Evolutionary conservation across 1,140 invertebrate genomes (phyloP).

Genomic region (Telenomus remus): DNA sequence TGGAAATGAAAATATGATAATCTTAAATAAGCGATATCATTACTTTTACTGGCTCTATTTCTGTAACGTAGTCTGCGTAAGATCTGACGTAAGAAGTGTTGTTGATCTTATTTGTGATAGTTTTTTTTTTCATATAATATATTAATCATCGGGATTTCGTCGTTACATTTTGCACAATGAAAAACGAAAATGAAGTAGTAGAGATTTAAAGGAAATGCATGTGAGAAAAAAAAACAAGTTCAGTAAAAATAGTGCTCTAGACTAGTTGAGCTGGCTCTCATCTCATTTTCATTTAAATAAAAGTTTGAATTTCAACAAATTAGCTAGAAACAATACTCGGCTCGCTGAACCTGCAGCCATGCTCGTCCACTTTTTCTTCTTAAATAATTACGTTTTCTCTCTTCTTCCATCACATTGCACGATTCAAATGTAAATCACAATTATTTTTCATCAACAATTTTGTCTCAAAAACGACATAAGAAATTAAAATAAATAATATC

Average conservation of each 20-base stretch:
- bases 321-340: slow-evolving; percentile 65
- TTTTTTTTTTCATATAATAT: slow-evolving; percentile 4
- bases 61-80: slow-evolving; percentile 38
- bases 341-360: slow-evolving; percentile 67
- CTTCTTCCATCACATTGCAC: slow-evolving; percentile 23
- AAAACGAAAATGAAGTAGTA: slow-evolving; percentile 20
- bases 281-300: slow-evolving; percentile 66
- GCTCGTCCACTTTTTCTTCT: slow-evolving; percentile 16
- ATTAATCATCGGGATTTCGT: slow-evolving; percentile 14
- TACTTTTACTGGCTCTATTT: slow-evolving; percentile 58
- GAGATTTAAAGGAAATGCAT: slow-evolving; percentile 17
- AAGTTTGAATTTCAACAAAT: slow-evolving; percentile 67
- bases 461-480: background rate
- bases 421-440: slow-evolving; percentile 20
- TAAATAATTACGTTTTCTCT: slow-evolving; percentile 23
- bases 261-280: slow-evolving; percentile 74
- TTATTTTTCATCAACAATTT: background rate
- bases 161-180: slow-evolving; percentile 5
- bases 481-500: too few relatives aligned
- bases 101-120: slow-evolving; percentile 49
- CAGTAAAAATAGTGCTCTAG: slow-evolving; percentile 72
- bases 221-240: slow-evolving; percentile 31
- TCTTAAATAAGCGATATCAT: slow-evolving; percentile 48
- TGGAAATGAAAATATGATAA: slow-evolving; percentile 46
- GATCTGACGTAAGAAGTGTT: slow-evolving; percentile 51